These are phyloP conservation scores for Eudorcas thomsonii DNA, from an alignment of 2,113 vertebrate species.

Conservation along the genomic window DNA sequence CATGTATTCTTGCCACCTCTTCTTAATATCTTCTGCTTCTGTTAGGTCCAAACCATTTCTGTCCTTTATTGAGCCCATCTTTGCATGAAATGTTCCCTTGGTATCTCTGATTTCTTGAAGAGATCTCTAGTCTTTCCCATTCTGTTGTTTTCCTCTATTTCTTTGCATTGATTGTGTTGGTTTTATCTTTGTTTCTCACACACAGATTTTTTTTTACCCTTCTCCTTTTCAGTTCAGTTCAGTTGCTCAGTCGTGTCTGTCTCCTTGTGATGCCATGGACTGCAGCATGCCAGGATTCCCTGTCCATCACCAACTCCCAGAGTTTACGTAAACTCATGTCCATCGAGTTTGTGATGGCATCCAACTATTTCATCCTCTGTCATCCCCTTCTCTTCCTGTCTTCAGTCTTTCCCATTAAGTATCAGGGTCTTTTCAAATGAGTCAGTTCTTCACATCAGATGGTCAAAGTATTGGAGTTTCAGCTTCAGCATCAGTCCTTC, in stretches of 20 bases:
- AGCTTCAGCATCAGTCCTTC: neutral
- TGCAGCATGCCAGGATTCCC: neutral
- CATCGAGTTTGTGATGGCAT: neutral
- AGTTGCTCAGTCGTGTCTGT: neutral
- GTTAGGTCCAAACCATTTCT: too few species aligned
- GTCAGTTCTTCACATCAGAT: neutral
- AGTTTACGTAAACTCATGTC: neutral
- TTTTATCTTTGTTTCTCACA: neutral
- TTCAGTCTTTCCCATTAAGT: neutral
- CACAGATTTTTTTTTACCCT: neutral
- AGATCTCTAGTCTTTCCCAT: too few species aligned
- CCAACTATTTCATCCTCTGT: neutral
- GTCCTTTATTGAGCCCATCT: too few species aligned
- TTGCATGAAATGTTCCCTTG: too few species aligned
- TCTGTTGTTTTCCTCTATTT: too few species aligned
- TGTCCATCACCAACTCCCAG: neutral
- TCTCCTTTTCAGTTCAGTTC: neutral
- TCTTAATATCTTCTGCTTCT: too few species aligned
- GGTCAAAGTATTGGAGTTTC: neutral
- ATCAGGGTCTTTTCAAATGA: neutral
- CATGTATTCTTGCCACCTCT: too few species aligned
- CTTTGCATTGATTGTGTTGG: neutral
- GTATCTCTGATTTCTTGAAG: too few species aligned
- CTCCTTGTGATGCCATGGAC: neutral
- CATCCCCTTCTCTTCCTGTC: neutral